phyloP scores from a whole-genome alignment of 1,140 invertebrate species.

The Stegodyphus dumicola region DNA sequence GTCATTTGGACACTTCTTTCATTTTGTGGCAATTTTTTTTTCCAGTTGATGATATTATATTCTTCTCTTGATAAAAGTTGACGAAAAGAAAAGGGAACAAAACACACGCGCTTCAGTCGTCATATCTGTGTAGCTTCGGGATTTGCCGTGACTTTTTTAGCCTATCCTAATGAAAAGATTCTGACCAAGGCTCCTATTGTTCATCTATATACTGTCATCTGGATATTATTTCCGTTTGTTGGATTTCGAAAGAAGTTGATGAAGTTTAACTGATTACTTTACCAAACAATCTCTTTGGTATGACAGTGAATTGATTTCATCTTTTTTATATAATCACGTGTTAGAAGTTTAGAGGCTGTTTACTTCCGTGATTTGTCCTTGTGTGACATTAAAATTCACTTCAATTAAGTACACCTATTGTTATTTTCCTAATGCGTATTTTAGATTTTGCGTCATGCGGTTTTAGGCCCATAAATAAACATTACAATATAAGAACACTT shows the following conservation, averaged over 20 bases:
- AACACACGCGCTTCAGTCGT: background rate
- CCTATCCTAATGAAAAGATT: constrained; percentile 13
- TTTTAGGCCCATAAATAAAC: too few relatives aligned
- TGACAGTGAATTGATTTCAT: too few relatives aligned
- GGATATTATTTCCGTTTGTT: background rate
- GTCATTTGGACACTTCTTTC: background rate
- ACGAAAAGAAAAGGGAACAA: constrained; percentile 13
- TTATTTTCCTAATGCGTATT: too few relatives aligned
- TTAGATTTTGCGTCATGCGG: too few relatives aligned
- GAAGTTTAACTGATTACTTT: constrained; percentile 17
- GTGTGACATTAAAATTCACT: too few relatives aligned
- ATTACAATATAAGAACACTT: too few relatives aligned
- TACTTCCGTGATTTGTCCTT: too few relatives aligned
- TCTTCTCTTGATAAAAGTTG: constrained; percentile 4
- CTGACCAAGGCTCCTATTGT: background rate
- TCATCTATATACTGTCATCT: background rate
- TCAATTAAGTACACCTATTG: too few relatives aligned
- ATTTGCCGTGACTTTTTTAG: constrained; percentile 1
- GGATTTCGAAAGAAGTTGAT: constrained; percentile 7
- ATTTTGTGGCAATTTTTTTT: background rate
- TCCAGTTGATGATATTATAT: background rate
- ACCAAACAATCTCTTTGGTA: background rate
- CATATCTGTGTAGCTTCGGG: too few relatives aligned
- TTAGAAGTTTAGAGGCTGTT: too few relatives aligned
- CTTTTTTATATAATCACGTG: too few relatives aligned